phyloP scores from a whole-genome alignment of 2,797 vertebrate genomes.

The Petrocephalus schoutedeni region DNA sequence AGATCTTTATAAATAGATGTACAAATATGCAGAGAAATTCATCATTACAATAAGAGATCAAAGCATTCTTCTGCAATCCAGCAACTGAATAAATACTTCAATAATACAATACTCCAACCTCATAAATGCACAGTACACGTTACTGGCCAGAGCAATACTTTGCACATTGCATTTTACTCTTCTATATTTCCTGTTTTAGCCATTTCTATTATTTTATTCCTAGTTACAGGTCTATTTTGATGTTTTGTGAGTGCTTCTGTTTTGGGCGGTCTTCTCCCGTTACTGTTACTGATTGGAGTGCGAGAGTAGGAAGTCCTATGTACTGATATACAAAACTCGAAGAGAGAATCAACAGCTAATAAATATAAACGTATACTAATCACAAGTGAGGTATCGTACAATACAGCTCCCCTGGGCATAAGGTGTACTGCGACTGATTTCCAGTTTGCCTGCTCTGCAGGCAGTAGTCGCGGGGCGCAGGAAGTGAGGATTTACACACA shows the following conservation, averaged over 20 bases:
- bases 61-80: not conserved
- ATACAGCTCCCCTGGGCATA: not conserved
- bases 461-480: not conserved
- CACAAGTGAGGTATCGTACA: not conserved
- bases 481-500: not conserved
- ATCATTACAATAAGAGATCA: not conserved
- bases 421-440: not conserved
- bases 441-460: not conserved
- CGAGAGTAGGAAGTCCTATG: not conserved
- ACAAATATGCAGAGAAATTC: not conserved
- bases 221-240: not conserved
- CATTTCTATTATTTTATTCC: not conserved
- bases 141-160: not conserved
- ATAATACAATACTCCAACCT: not conserved
- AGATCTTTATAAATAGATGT: not conserved
- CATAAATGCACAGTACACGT: not conserved
- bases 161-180: not conserved
- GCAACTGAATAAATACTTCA: not conserved
- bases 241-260: not conserved
- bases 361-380: not conserved
- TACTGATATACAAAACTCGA: not conserved
- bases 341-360: not conserved
- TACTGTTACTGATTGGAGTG: not conserved
- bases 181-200: not conserved
- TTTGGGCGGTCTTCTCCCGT: not conserved